These are phyloP conservation scores for Metopolophium dirhodum DNA, from an alignment of 1,140 invertebrate genomes.

Conservation along the genomic window DNA sequence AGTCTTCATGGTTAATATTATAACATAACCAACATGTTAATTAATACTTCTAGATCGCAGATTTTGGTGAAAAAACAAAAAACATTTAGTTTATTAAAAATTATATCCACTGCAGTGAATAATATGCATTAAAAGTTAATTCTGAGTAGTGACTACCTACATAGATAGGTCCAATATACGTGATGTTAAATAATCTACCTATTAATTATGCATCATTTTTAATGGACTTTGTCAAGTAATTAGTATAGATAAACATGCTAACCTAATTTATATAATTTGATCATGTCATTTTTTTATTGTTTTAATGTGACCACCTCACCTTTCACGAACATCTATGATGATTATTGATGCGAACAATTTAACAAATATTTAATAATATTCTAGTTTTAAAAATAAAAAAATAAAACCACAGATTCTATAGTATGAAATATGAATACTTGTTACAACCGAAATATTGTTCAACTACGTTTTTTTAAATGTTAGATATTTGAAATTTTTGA, in stretches of 20 bases:
- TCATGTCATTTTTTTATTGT: neutral
- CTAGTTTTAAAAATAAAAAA: neutral
- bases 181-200: neutral
- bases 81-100: too few relatives aligned
- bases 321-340: neutral
- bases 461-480: neutral
- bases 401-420: neutral
- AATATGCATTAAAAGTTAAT: neutral
- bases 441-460: neutral
- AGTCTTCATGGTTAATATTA: too few relatives aligned
- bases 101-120: neutral
- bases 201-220: neutral
- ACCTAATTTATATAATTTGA: neutral
- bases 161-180: too few relatives aligned
- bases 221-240: neutral
- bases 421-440: neutral
- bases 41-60: too few relatives aligned
- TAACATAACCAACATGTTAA: too few relatives aligned
- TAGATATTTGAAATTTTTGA: neutral
- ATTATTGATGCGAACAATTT: neutral
- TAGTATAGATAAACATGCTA: neutral
- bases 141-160: neutral
- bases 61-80: too few relatives aligned
- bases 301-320: neutral
- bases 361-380: neutral